Percentiles rank a stretch among this genome's conserved stretches.
phyloP scores from a whole-genome alignment of 2,797 vertebrate genomes.

The Gymnothorax reevesii region DNA sequence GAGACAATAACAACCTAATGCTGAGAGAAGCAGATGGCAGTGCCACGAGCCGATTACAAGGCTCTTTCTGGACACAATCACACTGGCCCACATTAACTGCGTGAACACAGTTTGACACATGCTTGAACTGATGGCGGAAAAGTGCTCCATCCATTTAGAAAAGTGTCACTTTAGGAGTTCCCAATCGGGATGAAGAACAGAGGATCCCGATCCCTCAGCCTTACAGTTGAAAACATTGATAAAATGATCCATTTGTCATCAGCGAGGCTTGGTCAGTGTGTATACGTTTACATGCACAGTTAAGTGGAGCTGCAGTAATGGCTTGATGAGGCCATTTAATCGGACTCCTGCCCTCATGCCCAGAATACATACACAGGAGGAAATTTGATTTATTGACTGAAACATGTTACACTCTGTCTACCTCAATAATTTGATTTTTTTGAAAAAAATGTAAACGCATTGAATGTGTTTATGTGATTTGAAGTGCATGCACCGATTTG shows the following conservation, averaged over 20 bases:
- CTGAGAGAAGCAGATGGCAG: not conserved
- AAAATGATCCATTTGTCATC: constrained; percentile 8
- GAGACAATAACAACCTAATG: not conserved
- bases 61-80: not conserved
- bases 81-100: not conserved
- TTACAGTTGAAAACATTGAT: not conserved
- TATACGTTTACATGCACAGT: too few species aligned
- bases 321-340: too few species aligned
- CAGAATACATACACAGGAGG: too few species aligned
- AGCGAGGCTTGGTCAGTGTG: too few species aligned
- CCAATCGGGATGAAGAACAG: not conserved
- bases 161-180: not conserved
- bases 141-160: not conserved
- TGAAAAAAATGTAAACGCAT: too few species aligned
- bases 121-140: too few species aligned
- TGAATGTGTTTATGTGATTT: not conserved
- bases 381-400: too few species aligned
- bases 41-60: not conserved
- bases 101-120: not conserved
- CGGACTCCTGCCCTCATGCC: too few species aligned
- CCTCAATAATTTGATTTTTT: too few species aligned
- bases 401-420: too few species aligned
- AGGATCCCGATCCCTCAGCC: not conserved
- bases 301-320: too few species aligned
- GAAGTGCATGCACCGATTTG: not conserved